Conservation (phyloP, 1,140 invertebrate genomes). For the Acromyrmex echinatior region DNA sequence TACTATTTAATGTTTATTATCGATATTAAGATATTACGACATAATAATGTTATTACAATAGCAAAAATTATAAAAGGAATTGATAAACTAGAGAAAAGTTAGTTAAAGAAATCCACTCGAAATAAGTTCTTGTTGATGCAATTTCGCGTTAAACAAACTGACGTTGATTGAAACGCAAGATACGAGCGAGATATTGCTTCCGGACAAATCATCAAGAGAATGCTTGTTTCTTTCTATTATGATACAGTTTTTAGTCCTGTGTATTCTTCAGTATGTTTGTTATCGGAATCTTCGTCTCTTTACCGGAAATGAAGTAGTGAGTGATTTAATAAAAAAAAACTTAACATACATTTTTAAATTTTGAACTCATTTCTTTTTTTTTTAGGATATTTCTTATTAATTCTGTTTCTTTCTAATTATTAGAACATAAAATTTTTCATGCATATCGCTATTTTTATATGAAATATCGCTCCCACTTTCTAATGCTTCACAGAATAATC, state of each 20-base stretch:
- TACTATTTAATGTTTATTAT: background rate
- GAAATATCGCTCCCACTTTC: background rate
- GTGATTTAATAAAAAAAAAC: background rate
- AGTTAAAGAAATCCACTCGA: background rate
- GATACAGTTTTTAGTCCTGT: conserved; percentile 31
- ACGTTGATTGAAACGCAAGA: background rate
- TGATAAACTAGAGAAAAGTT: background rate
- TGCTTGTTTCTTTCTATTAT: conserved; percentile 14
- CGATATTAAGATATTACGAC: background rate
- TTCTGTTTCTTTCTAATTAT: background rate
- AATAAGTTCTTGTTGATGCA: background rate
- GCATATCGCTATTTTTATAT: background rate
- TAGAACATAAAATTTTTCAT: background rate
- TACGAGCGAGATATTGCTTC: conserved; percentile 25
- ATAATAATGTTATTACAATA: background rate
- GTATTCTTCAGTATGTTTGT: background rate
- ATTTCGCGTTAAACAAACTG: conserved; percentile 27
- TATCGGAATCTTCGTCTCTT: background rate
- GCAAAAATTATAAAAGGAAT: background rate
- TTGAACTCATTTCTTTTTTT: background rate
- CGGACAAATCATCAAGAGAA: conserved; percentile 45
- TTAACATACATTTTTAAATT: background rate
- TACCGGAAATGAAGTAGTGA: conserved; percentile 17
- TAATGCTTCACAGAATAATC: background rate
- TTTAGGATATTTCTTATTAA: background rate